These are phyloP conservation scores for Ariolimax columbianus DNA, from an alignment of 2,888 invertebrate species.

Conservation along the genomic window DNA sequence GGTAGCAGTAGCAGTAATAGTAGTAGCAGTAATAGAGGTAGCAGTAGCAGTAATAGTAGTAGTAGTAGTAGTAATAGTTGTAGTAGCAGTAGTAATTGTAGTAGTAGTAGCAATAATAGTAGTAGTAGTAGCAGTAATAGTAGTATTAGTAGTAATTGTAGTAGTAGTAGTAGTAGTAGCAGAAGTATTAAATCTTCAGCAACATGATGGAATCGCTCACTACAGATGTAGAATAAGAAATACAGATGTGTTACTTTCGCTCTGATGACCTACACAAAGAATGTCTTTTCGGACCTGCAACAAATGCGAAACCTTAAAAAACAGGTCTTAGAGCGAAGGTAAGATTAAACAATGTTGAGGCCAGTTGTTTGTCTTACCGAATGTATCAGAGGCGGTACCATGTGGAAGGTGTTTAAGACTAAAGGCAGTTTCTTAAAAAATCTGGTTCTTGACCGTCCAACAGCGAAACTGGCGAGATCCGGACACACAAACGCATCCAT, in stretches of 20 bases:
- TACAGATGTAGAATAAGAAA: background rate
- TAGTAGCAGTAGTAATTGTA: constrained; percentile 28
- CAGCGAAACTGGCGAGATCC: background rate
- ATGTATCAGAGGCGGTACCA: background rate
- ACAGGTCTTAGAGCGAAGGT: background rate
- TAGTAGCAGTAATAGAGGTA: background rate
- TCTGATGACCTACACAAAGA: background rate
- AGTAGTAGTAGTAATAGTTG: constrained; percentile 33
- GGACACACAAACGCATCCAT: background rate
- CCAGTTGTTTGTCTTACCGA: background rate
- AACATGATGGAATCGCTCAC: background rate
- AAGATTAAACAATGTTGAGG: background rate
- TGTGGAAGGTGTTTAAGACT: background rate
- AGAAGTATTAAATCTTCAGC: background rate
- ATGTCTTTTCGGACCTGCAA: background rate
- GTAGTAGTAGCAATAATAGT: constrained; percentile 28
- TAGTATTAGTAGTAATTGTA: background rate
- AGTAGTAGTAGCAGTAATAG: constrained; percentile 12
- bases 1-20: background rate
- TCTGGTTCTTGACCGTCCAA: background rate
- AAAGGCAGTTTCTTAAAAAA: background rate
- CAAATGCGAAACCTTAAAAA: background rate
- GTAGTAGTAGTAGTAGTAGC: constrained; percentile 10
- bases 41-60: constrained; percentile 29
- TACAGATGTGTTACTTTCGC: background rate